Conservation (phyloP, 2,797 vertebrate genomes). For the Ficedula albicollis region DNA sequence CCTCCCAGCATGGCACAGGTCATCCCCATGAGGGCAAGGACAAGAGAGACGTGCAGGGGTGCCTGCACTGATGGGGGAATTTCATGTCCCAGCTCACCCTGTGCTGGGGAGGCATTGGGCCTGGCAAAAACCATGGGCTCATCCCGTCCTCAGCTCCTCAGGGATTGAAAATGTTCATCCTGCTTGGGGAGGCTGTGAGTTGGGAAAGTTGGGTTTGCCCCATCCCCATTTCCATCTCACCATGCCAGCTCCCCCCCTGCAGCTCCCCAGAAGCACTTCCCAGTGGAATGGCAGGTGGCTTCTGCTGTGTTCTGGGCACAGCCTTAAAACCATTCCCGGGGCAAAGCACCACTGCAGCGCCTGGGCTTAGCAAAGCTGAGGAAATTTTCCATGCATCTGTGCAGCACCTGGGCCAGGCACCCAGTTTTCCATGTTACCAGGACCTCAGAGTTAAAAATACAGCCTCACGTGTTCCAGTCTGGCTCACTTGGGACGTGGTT, state of each 20-base stretch:
- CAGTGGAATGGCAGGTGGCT: neutral
- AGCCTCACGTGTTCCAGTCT: neutral
- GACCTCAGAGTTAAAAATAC: slow-evolving; percentile 58
- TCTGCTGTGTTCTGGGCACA: neutral
- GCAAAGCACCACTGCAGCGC: rapidly evolving
- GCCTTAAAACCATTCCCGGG: neutral
- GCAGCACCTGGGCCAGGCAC: neutral
- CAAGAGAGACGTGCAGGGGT: neutral
- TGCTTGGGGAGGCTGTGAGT: neutral
- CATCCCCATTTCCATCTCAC: neutral
- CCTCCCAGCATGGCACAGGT: neutral
- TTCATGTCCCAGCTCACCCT: rapidly evolving
- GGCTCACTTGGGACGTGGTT: neutral
- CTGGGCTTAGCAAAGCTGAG: neutral
- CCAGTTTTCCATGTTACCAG: slow-evolving; percentile 14
- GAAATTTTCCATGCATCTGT: neutral
- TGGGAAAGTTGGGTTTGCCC: neutral
- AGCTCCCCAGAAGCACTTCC: rapidly evolving
- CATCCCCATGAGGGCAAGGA: neutral
- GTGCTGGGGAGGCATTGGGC: rapidly evolving
- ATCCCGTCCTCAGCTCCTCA: neutral
- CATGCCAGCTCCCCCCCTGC: neutral
- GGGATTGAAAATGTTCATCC: neutral
- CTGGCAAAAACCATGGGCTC: neutral
- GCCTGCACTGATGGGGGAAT: neutral